Base-by-base conservation (phyloP, 2,797 vertebrate species). In the Enteromius anoplus region DNA sequence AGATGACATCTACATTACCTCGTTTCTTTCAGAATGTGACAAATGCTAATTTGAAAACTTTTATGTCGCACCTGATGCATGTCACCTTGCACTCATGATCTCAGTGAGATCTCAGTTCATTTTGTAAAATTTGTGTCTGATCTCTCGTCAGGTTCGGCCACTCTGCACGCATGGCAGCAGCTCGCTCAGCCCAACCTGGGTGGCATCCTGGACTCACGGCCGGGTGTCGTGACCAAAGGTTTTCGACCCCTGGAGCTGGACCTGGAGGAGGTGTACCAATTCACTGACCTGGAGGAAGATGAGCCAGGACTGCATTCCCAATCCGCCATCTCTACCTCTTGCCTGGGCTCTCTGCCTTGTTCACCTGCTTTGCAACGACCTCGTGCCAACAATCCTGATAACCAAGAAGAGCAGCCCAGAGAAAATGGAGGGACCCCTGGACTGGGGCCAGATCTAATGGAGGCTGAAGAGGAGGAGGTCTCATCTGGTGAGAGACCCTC, bases 81-180 rank as follows among this genome's bases (percentile, higher is more conserved):
- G 2, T 17, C 49, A n/a, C 49, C 10, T 37, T 37, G 4, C 26
- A 0, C 14, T 75, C 19, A 73, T 73, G 29, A n/a, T 75, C 29
- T 37, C 3, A 23, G 1, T 37, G 40, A 49, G 29, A 42, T 42
- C 26, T 72, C 5, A 7, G 3, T 42, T 8, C 42, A 32, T 40
- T 40, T 51, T 26, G 62, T 14, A 10, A 1, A 29, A 1, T 71
- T 58, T 62, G 3, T 72, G n/a, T 83, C 65, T 85, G 2, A 55
- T 72, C 40, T 64, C 8, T 47, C 88, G 86, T 64, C 91, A 99
- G 98, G 98, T 88, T 99, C 98, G 65, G 98, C 96, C 83, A 99
- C 98, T n/a, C 95, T 99, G 85, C 98, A 99, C 88, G 98, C 98
- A 19, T 99, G 98, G 98, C 98, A 99, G 93, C 98, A 98, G 94